Percentiles rank a stretch among this genome's conserved stretches.
These are phyloP conservation scores for Mongoloraphidia duomilia DNA, from an alignment of 2,888 invertebrate species.

Conservation along the genomic window DNA sequence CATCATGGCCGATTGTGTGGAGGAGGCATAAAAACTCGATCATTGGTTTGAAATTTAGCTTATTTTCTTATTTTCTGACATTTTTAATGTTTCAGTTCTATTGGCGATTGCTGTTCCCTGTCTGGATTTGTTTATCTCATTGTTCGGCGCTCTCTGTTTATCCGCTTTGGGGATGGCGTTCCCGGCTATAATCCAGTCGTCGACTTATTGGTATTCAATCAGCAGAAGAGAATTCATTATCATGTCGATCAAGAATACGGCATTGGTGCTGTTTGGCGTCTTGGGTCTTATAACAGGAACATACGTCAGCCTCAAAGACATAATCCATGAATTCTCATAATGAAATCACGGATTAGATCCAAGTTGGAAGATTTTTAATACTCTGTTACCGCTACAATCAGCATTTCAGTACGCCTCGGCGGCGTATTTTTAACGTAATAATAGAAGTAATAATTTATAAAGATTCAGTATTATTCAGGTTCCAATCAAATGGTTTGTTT, in stretches of 20 bases:
- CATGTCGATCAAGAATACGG: conserved; percentile 35
- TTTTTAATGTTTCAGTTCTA: conserved; percentile 44
- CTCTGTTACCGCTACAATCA: too few relatives aligned
- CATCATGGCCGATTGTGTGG: too few relatives aligned
- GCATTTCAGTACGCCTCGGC: too few relatives aligned
- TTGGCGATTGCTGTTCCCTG: conserved; percentile 77
- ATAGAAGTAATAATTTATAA: too few relatives aligned
- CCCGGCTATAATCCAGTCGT: conserved; percentile 76
- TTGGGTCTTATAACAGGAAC: conserved; percentile 52
- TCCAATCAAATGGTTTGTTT: too few relatives aligned
- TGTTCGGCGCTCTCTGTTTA: conserved; percentile 79
- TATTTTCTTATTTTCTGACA: conserved; percentile 3
- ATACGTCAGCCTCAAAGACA: conserved; percentile 44
- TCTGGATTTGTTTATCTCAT: conserved; percentile 63
- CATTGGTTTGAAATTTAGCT: too few relatives aligned
- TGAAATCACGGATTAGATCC: too few relatives aligned
- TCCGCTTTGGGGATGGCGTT: conserved; percentile 81
- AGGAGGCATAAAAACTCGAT: too few relatives aligned
- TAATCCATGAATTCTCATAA: conserved; percentile 34
- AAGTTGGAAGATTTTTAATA: too few relatives aligned
- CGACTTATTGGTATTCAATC: conserved; percentile 61
- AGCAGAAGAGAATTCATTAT: conserved; percentile 32
- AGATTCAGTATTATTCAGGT: too few relatives aligned
- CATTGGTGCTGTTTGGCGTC: conserved; percentile 43
- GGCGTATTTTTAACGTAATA: too few relatives aligned